Evolutionary conservation across 2,888 invertebrate species (phyloP).

Genomic region (Napeogenes sylphis): DNA sequence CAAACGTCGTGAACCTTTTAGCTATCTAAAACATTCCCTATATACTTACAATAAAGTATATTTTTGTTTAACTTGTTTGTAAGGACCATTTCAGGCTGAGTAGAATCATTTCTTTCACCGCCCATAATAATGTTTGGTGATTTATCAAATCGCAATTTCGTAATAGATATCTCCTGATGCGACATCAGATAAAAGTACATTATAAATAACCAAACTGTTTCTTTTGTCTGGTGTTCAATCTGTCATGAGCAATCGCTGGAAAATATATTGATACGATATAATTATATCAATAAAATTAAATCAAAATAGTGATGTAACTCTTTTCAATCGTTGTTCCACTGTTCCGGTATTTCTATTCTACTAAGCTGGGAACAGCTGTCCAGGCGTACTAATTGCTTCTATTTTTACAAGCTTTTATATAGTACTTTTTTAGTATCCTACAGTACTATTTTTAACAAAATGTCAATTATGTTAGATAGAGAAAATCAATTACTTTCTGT

Average conservation of each 20-base stretch:
- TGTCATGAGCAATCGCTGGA: constrained; percentile 12
- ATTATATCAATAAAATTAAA: no score
- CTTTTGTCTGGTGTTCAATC: constrained; percentile 18
- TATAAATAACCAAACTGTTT: constrained; percentile 43
- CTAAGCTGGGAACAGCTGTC: no score
- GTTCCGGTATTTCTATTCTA: no score
- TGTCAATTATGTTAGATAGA: no score
- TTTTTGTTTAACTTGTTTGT: constrained; percentile 35
- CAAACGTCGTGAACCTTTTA: constrained; percentile 22
- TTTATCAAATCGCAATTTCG: constrained; percentile 77
- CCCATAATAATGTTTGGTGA: constrained; percentile 74
- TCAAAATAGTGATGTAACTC: no score
- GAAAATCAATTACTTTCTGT: no score
- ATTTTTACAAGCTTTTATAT: no score
- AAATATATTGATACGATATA: no score
- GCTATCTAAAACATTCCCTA: constrained; percentile 40
- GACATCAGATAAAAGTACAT: constrained; percentile 61
- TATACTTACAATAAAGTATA: constrained; percentile 36
- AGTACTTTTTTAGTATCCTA: no score
- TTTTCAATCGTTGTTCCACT: no score
- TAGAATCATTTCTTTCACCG: constrained; percentile 73
- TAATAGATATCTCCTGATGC: constrained; percentile 74
- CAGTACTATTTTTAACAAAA: no score
- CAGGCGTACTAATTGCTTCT: no score
- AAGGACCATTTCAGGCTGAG: constrained; percentile 60